A percentile compares a stretch with the other conserved stretches of the same genome.
These are phyloP conservation scores for Rhea americana DNA, from an alignment of 2,113 vertebrate genomes.

Conservation along the genomic window DNA sequence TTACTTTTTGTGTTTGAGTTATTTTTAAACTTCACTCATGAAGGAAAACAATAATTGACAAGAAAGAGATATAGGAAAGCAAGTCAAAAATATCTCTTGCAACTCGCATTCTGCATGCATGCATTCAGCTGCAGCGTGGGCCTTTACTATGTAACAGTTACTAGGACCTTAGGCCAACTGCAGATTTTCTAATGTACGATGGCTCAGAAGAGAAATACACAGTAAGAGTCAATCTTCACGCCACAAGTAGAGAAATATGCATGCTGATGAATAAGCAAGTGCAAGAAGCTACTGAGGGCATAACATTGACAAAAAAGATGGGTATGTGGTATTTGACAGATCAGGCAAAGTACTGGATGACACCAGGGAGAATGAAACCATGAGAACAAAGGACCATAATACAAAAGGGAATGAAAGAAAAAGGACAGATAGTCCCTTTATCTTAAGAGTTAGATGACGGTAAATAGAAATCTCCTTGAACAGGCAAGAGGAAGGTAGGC, in stretches of 20 bases:
- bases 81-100: background rate
- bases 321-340: background rate
- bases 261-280: background rate
- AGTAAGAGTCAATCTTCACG: background rate
- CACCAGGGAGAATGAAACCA: background rate
- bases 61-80: background rate
- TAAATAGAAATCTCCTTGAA: conserved; percentile 58
- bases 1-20: background rate
- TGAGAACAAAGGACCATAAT: conserved; percentile 14
- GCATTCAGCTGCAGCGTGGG: background rate
- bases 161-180: background rate
- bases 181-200: fast-evolving
- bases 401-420: conserved; percentile 40
- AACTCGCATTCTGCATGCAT: background rate
- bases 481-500: conserved; percentile 55
- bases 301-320: background rate
- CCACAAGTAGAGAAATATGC: background rate
- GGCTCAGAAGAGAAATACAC: background rate
- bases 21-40: background rate
- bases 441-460: conserved; percentile 60
- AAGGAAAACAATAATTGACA: background rate
- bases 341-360: background rate
- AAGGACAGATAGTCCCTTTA: conserved; percentile 63
- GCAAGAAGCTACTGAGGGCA: background rate
- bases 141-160: background rate